A percentile compares a stretch with the other conserved stretches of the same genome.
phyloP scores from a whole-genome alignment of 2,797 vertebrate genomes.

The Gila robusta region DNA sequence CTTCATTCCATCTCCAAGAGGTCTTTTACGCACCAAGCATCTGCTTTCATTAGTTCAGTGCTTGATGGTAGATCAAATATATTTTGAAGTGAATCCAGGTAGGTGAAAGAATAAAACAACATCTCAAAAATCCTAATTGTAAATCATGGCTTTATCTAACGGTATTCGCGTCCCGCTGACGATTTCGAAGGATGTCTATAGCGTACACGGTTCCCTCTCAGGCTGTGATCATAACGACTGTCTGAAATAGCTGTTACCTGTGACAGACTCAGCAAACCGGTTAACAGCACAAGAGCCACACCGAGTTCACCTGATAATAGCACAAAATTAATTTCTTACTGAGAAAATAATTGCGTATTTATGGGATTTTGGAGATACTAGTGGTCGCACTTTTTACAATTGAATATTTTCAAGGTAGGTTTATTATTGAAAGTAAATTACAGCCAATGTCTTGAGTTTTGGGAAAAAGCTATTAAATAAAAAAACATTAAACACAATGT shows the following conservation, averaged over 20 bases:
- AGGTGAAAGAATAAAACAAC: not conserved
- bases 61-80: not conserved
- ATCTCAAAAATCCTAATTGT: not conserved
- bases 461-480: not conserved
- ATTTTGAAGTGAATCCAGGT: not conserved
- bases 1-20: constrained; percentile 26
- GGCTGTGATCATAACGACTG: constrained; percentile 4
- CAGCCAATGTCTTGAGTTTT: not conserved
- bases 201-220: not conserved
- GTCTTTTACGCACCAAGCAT: constrained; percentile 37
- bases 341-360: constrained; percentile 3
- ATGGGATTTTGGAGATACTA: not conserved
- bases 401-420: not conserved
- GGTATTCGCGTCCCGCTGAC: not conserved
- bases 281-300: not conserved
- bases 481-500: not conserved
- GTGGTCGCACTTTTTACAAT: not conserved
- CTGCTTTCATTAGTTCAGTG: not conserved
- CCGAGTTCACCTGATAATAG: not conserved
- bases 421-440: constrained; percentile 5
- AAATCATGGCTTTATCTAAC: not conserved
- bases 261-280: not conserved
- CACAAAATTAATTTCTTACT: not conserved
- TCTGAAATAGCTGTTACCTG: constrained; percentile 27
- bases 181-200: not conserved